Base-by-base conservation (phyloP, 1,140 invertebrate species). In the Brachionus plicatilis region DNA sequence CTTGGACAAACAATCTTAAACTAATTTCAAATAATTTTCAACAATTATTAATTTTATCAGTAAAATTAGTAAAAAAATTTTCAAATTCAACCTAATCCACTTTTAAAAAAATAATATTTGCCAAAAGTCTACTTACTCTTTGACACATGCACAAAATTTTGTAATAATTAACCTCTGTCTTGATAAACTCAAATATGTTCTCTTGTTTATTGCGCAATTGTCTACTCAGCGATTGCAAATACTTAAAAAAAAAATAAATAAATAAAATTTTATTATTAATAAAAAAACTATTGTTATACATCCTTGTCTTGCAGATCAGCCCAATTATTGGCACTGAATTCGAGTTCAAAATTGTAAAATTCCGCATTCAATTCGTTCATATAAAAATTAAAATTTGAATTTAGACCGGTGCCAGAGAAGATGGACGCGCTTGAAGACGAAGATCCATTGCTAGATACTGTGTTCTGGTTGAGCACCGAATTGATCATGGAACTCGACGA, bases 171-270 rank as follows among this genome's bases (percentile, higher is more conserved):
- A 82, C 79, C 60, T 82, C 79, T 45, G 79, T 82, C 33, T 82
- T 82, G 17, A 82, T 45, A 37, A 82, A 82, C 37, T 82, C 79
- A 65, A 82, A 82, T 47, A 82, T 82, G 60, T 82, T 82, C 24
- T 82, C 79, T 68, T 82, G 79, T 27, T 65, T 82, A 68, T 82
- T 82, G 9, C 79, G 79, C n/a, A 37, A 20, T 33, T 82, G 50
- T 45, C 37, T 82, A 27, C 53, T 82, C 79, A 82, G 27, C 1
- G 50, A 20, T 60, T 65, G 53, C 11, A 82, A 17, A 65, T 82
- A 82, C 45, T 78, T 78, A 11, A 78, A 1, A 20, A 56, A 78
- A 47, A 12, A n/a, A 47, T 0, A 47, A 4, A 6, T 5, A 50
- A 5, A 6, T 47, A 37, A 47, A 29, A 37, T 37, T 4, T 24